A percentile compares a stretch with the other conserved stretches of the same genome.
These are phyloP conservation scores for Apocheima hispidaria DNA, from an alignment of 2,888 invertebrate species.

Conservation along the genomic window DNA sequence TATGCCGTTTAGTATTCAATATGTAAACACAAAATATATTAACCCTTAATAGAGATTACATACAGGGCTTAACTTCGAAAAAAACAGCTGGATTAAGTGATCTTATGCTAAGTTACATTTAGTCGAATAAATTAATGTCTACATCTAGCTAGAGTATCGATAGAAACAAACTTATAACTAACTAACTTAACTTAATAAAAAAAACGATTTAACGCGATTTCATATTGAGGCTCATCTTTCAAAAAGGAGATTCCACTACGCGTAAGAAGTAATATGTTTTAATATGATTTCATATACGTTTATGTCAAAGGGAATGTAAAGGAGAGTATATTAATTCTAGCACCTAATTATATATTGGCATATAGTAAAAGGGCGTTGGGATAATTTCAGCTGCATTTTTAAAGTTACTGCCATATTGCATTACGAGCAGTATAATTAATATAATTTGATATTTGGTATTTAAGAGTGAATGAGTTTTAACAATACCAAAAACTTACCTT, in stretches of 20 bases:
- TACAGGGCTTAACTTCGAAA: conserved; percentile 31
- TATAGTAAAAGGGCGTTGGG: conserved; percentile 14
- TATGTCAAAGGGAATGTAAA: conserved; percentile 25
- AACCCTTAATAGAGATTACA: conserved; percentile 41
- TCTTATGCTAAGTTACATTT: conserved; percentile 26
- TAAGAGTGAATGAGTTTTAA: neutral
- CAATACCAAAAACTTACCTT: neutral
- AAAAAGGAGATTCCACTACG: conserved; percentile 25
- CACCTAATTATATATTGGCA: conserved; percentile 12
- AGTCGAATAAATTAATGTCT: conserved; percentile 41
- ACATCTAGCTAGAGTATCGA: conserved; percentile 29
- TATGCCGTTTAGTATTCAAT: conserved; percentile 32
- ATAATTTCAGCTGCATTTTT: conserved; percentile 20
- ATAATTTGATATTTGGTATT: neutral
- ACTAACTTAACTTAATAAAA: conserved; percentile 34
- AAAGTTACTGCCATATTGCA: neutral
- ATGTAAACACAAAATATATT: conserved; percentile 28
- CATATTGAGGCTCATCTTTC: conserved; percentile 7
- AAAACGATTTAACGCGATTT: conserved; percentile 29
- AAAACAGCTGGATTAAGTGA: conserved; percentile 34
- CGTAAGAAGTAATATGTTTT: neutral
- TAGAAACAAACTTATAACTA: conserved; percentile 35
- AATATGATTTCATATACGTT: neutral
- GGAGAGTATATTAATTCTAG: conserved; percentile 20
- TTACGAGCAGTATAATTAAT: neutral